These are phyloP conservation scores for Alethe diademata DNA, from an alignment of 2,113 vertebrate genomes.

Conservation along the genomic window DNA sequence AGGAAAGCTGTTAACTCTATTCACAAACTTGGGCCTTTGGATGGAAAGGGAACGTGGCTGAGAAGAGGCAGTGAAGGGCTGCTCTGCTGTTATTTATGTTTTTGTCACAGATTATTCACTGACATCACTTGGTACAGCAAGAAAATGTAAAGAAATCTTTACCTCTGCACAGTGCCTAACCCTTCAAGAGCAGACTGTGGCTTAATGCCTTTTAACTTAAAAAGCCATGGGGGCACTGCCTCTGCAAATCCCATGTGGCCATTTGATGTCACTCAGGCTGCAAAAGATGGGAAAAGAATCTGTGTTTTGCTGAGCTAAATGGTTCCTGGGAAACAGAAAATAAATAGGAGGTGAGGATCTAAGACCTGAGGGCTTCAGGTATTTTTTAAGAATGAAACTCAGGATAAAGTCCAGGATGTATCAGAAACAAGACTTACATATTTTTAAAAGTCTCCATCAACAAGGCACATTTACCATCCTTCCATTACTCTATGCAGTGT, in stretches of 20 bases:
- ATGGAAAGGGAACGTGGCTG: conserved; percentile 55
- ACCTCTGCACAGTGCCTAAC: neutral
- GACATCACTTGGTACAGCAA: neutral
- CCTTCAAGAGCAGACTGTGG: neutral
- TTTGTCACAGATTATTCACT: neutral
- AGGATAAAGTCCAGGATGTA: neutral
- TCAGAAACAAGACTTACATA: neutral
- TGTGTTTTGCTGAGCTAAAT: neutral
- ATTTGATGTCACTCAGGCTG: neutral
- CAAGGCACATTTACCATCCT: neutral
- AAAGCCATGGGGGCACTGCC: neutral
- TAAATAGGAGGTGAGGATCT: neutral
- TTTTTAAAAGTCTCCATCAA: neutral
- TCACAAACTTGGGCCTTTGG: conserved; percentile 53
- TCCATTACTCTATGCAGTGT: neutral
- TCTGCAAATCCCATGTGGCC: neutral
- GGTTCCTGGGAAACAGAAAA: neutral
- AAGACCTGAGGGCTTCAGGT: neutral
- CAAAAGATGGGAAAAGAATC: neutral
- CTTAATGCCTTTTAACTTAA: neutral
- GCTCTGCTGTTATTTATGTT: neutral
- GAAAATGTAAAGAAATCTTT: neutral
- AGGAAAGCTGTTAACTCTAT: conserved; percentile 78
- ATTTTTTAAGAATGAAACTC: neutral
- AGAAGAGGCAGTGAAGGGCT: neutral